Percentiles rank a stretch among this genome's conserved stretches.
These are phyloP conservation scores for Hemistola chrysoprasaria DNA, from an alignment of 2,888 invertebrate species.

Conservation along the genomic window DNA sequence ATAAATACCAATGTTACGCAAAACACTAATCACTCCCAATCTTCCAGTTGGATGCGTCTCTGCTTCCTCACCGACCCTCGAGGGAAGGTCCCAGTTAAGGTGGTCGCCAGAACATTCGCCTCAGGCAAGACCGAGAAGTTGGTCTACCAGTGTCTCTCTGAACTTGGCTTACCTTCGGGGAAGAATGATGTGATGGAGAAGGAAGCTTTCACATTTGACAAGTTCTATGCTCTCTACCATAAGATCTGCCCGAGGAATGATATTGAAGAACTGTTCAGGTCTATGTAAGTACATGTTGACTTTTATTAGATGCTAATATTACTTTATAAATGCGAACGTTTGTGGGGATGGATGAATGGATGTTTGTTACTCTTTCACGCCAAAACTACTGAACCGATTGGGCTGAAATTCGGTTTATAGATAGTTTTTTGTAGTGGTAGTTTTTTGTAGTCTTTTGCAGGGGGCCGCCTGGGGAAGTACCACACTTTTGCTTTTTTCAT, in stretches of 20 bases:
- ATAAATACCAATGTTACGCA: too few species aligned
- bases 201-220: conserved; percentile 98
- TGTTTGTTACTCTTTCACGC: too few species aligned
- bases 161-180: conserved; percentile 95
- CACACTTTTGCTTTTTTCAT: too few species aligned
- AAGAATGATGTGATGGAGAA: conserved; percentile 98
- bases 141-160: conserved; percentile 97
- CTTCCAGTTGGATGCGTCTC: conserved; percentile 98
- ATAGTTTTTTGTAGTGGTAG: too few species aligned
- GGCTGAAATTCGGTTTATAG: too few species aligned
- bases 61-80: conserved; percentile 96
- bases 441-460: too few species aligned
- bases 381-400: too few species aligned
- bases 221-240: conserved; percentile 98
- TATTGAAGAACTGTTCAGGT: conserved; percentile 98
- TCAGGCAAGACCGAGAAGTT: conserved; percentile 99
- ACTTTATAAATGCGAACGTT: too few species aligned
- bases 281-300: conserved; percentile 95
- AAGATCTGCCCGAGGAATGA: conserved; percentile 99
- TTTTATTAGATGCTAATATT: too few species aligned
- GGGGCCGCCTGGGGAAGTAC: too few species aligned
- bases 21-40: conserved; percentile 32
- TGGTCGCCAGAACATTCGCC: conserved; percentile 98
- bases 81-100: conserved; percentile 98
- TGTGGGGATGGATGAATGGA: too few species aligned